Conservation (phyloP, 2,113 vertebrate species). For the Gnathonemus echidnorhynchus region DNA sequence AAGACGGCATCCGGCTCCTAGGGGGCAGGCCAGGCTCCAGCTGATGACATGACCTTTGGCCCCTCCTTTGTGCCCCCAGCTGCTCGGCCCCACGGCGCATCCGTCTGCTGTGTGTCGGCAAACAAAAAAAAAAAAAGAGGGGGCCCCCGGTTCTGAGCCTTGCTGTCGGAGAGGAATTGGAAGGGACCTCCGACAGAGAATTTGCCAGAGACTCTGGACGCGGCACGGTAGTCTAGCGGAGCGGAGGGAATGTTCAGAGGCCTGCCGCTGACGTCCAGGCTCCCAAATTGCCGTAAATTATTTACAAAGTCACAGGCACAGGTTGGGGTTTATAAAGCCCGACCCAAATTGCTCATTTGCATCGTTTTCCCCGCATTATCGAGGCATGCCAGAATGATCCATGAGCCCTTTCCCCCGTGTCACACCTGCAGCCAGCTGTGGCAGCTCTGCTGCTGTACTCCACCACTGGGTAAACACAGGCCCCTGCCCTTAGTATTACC, state of each 20-base stretch:
- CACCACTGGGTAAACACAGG: not conserved
- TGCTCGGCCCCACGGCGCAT: slow-evolving; percentile 12
- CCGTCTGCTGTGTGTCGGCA: slow-evolving; percentile 17
- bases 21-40: not conserved
- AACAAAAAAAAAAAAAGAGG: not conserved
- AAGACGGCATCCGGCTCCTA: not conserved
- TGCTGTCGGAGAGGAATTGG: not conserved
- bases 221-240: not conserved
- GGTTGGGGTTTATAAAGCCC: not conserved
- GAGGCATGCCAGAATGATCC: not conserved
- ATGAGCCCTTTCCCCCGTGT: not conserved
- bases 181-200: not conserved
- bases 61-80: slow-evolving; percentile 20
- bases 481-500: not conserved
- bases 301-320: not conserved
- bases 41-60: slow-evolving; percentile 24
- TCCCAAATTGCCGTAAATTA: not conserved
- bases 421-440: not conserved
- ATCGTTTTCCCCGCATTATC: not conserved
- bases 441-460: not conserved
- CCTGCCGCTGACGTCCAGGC: not conserved
- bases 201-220: not conserved
- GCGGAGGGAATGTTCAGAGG: too few relatives aligned
- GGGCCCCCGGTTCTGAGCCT: not conserved
- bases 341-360: not conserved